Evolutionary conservation across 2,113 vertebrate species (phyloP).

Genomic region (Reinhardtius hippoglossoides): DNA sequence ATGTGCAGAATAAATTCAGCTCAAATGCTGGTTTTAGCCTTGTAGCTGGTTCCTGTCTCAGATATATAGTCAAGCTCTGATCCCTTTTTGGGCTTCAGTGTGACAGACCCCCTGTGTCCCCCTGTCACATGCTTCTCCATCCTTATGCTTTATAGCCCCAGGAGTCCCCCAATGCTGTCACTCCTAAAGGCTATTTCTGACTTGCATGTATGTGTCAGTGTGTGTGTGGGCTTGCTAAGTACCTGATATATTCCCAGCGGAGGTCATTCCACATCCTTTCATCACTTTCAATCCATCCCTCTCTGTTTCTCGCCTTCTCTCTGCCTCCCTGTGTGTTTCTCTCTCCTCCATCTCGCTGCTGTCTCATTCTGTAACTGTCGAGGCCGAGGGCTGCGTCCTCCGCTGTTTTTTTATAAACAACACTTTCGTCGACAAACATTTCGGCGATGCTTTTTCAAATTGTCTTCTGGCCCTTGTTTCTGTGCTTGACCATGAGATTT

Average conservation of each 20-base stretch:
- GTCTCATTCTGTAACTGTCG: slow-evolving; percentile 37
- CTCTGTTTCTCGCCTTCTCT: slow-evolving; percentile 4
- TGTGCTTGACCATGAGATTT: slow-evolving; percentile 9
- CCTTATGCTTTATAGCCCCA: slow-evolving; percentile 31
- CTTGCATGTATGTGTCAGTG: not conserved
- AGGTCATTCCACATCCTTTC: slow-evolving; percentile 48
- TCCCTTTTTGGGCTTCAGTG: slow-evolving; percentile 11
- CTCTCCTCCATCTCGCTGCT: slow-evolving; percentile 33
- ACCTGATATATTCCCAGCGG: slow-evolving; percentile 30
- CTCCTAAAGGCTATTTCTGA: slow-evolving; percentile 37
- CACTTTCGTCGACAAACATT: slow-evolving; percentile 45
- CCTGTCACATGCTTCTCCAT: slow-evolving; percentile 60
- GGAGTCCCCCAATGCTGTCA: slow-evolving; percentile 46
- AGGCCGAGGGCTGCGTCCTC: slow-evolving; percentile 36
- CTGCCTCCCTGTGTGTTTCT: slow-evolving; percentile 5
- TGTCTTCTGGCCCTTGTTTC: slow-evolving; percentile 6
- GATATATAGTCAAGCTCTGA: slow-evolving; percentile 16
- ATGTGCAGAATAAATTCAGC: not conserved
- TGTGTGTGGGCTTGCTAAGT: slow-evolving; percentile 14
- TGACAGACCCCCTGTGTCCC: slow-evolving; percentile 25
- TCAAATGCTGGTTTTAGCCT: not conserved
- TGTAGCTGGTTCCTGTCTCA: not conserved
- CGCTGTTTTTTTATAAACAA: slow-evolving; percentile 32
- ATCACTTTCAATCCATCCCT: slow-evolving; percentile 42
- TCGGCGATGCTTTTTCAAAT: slow-evolving; percentile 22